Conservation (phyloP, 35 echinoderm and acorn worm species). For the Ptychodera flava region DNA sequence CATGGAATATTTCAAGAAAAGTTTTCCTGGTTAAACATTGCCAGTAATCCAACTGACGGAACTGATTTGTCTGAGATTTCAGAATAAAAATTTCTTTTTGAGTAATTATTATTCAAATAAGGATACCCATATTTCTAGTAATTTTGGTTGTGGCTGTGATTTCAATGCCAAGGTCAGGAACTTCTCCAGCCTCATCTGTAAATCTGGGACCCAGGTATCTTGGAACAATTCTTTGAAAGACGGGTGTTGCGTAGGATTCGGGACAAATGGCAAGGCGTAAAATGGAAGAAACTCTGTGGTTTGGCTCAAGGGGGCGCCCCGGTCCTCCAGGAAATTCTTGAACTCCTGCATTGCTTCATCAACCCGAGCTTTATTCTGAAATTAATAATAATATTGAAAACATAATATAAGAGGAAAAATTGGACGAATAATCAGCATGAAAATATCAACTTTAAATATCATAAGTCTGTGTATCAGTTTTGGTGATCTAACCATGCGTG, state of each 20-base stretch:
- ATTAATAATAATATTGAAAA: background rate
- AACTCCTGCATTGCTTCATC: slow-evolving; percentile 82
- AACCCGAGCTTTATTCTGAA: slow-evolving; percentile 60
- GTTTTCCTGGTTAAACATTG: too few relatives aligned
- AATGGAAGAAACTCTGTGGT: slow-evolving; percentile 97
- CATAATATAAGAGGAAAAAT: background rate
- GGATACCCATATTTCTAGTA: slow-evolving; percentile 96
- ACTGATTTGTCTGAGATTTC: too few relatives aligned
- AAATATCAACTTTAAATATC: too few relatives aligned
- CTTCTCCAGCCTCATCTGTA: slow-evolving; percentile 77
- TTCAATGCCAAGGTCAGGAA: slow-evolving; percentile 80
- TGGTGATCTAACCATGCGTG: too few relatives aligned
- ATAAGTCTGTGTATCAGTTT: too few relatives aligned
- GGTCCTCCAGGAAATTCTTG: slow-evolving; percentile 77
- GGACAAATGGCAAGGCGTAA: slow-evolving; percentile 96
- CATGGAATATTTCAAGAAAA: too few relatives aligned
- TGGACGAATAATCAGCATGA: too few relatives aligned
- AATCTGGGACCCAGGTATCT: slow-evolving; percentile 89
- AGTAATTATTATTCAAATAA: slow-evolving; percentile 23
- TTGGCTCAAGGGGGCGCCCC: slow-evolving; percentile 83
- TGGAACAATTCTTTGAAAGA: slow-evolving; percentile 91
- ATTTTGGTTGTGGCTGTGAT: slow-evolving; percentile 69
- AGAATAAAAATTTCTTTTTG: too few relatives aligned
- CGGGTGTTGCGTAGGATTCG: slow-evolving; percentile 89
- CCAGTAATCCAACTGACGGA: too few relatives aligned